Percentiles rank a stretch among this genome's conserved stretches.
phyloP scores from a whole-genome alignment of 2,888 invertebrate species.

The Ceriagrion tenellum region DNA sequence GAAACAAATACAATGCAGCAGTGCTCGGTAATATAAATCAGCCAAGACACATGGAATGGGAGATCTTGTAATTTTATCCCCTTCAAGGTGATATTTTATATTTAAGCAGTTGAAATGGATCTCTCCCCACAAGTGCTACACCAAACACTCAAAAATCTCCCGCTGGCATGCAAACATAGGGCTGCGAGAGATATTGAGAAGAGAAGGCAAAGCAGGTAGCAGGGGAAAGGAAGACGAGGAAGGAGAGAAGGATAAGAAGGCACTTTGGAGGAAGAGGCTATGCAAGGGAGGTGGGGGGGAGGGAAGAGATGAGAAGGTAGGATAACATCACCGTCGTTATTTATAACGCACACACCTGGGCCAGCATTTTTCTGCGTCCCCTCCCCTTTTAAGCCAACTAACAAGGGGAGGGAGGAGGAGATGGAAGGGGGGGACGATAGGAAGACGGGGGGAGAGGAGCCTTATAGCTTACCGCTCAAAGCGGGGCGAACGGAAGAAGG shows the following conservation, averaged over 20 bases:
- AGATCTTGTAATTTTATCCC: no score
- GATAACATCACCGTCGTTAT: constrained; percentile 42
- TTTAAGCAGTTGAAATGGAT: no score
- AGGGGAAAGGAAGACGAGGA: neutral
- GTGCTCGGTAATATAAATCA: no score
- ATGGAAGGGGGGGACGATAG: neutral
- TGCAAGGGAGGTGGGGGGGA: neutral
- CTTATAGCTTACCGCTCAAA: neutral
- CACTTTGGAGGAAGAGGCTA: neutral
- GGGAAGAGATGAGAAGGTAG: neutral
- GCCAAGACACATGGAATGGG: no score
- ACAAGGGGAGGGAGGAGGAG: neutral
- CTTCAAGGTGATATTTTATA: no score
- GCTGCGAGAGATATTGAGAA: neutral
- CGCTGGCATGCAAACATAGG: neutral
- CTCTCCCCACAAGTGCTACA: neutral
- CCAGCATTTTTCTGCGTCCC: constrained; percentile 23
- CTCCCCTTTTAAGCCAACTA: neutral
- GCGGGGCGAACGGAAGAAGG: neutral
- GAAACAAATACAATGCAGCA: no score
- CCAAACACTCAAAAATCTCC: neutral
- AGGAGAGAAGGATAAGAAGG: neutral
- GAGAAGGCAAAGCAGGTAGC: neutral
- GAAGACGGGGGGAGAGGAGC: neutral
- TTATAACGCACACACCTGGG: constrained; percentile 60